These are phyloP conservation scores for Gulo gulo DNA, from an alignment of 2,113 vertebrate species.

Conservation along the genomic window DNA sequence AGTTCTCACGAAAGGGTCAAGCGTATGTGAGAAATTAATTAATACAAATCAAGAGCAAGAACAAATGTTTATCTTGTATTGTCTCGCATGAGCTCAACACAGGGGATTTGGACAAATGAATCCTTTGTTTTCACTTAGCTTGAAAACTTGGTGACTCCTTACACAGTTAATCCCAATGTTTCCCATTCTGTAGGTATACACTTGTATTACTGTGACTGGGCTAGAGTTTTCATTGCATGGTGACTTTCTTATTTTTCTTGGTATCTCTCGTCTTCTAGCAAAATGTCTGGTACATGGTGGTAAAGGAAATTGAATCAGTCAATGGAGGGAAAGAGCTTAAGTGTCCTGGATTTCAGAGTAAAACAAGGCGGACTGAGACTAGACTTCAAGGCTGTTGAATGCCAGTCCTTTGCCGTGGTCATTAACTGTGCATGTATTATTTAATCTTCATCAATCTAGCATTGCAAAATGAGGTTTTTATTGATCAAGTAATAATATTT, in stretches of 20 bases:
- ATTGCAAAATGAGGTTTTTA: constrained; percentile 50
- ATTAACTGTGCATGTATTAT: constrained; percentile 31
- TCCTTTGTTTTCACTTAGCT: background rate
- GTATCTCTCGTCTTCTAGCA: background rate
- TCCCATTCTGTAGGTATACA: background rate
- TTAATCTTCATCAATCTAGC: constrained; percentile 12
- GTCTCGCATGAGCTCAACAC: background rate
- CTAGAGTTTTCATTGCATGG: background rate
- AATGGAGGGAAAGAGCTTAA: background rate
- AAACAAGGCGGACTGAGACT: background rate
- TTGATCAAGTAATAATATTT: constrained; percentile 46
- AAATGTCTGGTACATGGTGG: background rate
- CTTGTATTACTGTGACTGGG: background rate
- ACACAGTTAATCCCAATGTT: background rate
- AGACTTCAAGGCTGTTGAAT: background rate
- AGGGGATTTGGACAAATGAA: background rate
- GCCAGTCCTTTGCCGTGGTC: background rate
- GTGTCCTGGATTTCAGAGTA: background rate
- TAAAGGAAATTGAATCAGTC: background rate
- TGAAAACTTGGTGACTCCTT: background rate
- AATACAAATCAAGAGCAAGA: background rate
- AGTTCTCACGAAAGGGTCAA: background rate
- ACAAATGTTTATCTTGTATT: background rate
- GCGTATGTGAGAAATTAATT: background rate
- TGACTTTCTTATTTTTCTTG: background rate